Conservation (phyloP, 2,797 vertebrate species). For the Notolepis coatsorum region DNA sequence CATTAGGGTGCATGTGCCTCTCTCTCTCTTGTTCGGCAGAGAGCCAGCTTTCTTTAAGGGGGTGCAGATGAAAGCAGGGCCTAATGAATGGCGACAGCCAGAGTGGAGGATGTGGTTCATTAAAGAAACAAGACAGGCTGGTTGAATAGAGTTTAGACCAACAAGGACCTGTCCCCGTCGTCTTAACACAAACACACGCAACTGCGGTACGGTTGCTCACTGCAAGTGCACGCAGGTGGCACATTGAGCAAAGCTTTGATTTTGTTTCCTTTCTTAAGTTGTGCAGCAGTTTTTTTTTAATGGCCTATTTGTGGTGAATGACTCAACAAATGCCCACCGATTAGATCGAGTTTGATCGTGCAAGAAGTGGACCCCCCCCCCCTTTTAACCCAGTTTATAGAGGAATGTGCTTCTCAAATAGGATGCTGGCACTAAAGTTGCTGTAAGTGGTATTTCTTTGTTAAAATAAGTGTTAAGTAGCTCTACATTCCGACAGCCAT, state of each 20-base stretch:
- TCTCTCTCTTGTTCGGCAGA: conserved; percentile 73
- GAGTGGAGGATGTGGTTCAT: conserved; percentile 84
- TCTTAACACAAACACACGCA: conserved; percentile 56
- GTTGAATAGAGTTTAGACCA: conserved; percentile 78
- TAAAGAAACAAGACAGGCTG: conserved; percentile 81
- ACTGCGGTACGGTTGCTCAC: conserved; percentile 39
- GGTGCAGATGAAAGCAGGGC: conserved; percentile 74
- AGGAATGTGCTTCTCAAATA: conserved; percentile 7
- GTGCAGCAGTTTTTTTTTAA: conserved; percentile 27
- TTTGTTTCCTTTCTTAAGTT: neutral
- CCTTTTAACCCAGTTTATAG: conserved; percentile 31
- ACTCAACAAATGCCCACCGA: conserved; percentile 22
- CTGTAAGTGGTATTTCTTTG: too few species aligned
- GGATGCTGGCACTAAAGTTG: neutral
- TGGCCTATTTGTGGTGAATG: conserved; percentile 34
- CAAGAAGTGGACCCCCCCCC: conserved; percentile 14
- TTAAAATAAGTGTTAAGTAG: too few species aligned
- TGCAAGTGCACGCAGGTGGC: conserved; percentile 61
- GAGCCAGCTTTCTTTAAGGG: conserved; percentile 68
- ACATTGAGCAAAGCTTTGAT: conserved; percentile 36
- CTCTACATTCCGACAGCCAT: too few species aligned
- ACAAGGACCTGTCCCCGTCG: conserved; percentile 68
- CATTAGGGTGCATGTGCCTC: conserved; percentile 70
- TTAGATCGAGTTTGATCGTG: neutral
- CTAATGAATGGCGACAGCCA: conserved; percentile 82